Evolutionary conservation across 2,797 vertebrate species (phyloP).

Genomic region (Enteromius trimaculatus): DNA sequence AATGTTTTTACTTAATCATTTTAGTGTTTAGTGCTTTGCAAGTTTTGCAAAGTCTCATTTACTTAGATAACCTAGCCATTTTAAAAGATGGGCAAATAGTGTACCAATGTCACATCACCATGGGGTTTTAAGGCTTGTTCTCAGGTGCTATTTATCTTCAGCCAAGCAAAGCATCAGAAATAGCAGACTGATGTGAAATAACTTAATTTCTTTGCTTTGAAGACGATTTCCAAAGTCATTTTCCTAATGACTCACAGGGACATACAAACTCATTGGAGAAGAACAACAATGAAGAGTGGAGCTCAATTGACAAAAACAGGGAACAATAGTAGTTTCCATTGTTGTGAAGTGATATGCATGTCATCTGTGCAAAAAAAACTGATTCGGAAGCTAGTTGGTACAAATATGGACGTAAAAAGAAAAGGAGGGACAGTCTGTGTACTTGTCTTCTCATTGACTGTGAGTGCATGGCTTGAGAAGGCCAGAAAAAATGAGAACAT

Average conservation of each 20-base stretch:
- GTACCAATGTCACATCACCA: background rate
- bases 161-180: background rate
- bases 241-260: background rate
- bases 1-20: background rate
- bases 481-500: constrained; percentile 7
- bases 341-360: constrained; percentile 25
- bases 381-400: background rate
- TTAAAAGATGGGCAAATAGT: constrained; percentile 11
- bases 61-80: constrained; percentile 3
- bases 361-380: constrained; percentile 48
- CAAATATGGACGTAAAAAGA: background rate
- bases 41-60: constrained; percentile 31
- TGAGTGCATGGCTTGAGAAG: constrained; percentile 3
- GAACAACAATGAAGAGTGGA: constrained; percentile 5
- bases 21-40: constrained; percentile 1
- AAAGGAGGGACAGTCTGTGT: background rate
- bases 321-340: constrained; percentile 14
- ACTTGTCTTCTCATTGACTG: background rate
- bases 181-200: background rate
- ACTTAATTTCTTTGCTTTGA: background rate
- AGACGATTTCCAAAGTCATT: background rate
- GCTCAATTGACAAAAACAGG: constrained; percentile 2
- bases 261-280: background rate
- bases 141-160: constrained; percentile 2
- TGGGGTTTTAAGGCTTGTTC: constrained; percentile 10